These are phyloP conservation scores for Spheniscus mendiculus DNA, from an alignment of 2,113 vertebrate genomes.

Conservation along the genomic window DNA sequence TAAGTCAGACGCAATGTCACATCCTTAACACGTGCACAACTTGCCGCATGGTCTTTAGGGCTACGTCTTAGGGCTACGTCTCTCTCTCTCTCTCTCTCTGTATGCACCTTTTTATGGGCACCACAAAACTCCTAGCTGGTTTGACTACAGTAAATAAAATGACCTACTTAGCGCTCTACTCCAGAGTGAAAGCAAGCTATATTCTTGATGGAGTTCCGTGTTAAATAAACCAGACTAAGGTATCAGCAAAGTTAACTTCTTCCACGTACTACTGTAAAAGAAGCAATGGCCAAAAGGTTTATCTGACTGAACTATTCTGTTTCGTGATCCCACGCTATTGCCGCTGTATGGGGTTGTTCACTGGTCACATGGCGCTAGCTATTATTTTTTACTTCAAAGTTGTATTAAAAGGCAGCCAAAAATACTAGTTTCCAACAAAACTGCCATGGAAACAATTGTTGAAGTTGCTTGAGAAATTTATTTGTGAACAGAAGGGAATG, in stretches of 20 bases:
- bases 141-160: not conserved
- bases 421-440: constrained; percentile 19
- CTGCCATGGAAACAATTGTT: constrained; percentile 43
- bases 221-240: not conserved
- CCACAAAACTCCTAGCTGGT: not conserved
- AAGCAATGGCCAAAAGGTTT: not conserved
- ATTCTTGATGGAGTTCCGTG: not conserved
- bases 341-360: not conserved
- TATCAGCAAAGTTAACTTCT: not conserved
- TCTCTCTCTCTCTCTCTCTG: not conserved
- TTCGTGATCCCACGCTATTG: not conserved
- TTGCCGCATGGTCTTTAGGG: rapidly evolving
- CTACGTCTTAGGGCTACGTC: not conserved
- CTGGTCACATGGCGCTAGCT: not conserved
- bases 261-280: not conserved
- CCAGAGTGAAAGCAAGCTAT: too few species aligned
- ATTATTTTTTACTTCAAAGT: constrained; percentile 20
- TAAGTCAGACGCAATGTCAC: not conserved
- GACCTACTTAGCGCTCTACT: not conserved
- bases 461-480: constrained; percentile 24
- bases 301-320: not conserved
- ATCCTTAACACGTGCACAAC: rapidly evolving
- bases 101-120: not conserved
- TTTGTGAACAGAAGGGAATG: constrained; percentile 24
- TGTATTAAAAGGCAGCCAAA: constrained; percentile 37